Percentiles rank a stretch among this genome's conserved stretches.
Conservation (phyloP, 2,113 vertebrate genomes). For the Panthera uncia region DNA sequence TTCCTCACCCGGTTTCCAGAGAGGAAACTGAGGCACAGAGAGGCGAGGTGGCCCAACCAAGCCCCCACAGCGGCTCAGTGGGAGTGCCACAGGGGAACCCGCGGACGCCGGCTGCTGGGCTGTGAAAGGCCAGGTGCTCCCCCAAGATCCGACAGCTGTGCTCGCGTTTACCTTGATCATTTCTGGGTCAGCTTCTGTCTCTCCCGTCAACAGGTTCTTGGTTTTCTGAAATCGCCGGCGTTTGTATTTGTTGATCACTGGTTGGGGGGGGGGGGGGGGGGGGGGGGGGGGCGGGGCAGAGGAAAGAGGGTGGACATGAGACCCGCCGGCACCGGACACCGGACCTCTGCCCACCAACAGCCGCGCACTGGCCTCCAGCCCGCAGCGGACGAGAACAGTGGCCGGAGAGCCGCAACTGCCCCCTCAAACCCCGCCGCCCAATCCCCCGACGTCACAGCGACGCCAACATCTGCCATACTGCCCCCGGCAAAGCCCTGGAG, state of each 20-base stretch:
- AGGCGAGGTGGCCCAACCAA: accelerated
- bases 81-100: too few relatives aligned
- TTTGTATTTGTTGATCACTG: slow-evolving; percentile 98
- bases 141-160: accelerated
- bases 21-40: neutral
- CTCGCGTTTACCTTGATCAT: slow-evolving; percentile 91
- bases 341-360: neutral
- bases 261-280: neutral
- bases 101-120: accelerated
- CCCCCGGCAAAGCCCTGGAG: too few relatives aligned
- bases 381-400: accelerated
- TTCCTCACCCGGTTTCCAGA: neutral
- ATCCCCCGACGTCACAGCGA: accelerated
- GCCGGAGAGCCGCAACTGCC: neutral
- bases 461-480: accelerated
- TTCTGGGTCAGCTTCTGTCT: slow-evolving; percentile 95
- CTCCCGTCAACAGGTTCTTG: slow-evolving; percentile 95
- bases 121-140: accelerated
- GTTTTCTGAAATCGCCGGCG: slow-evolving; percentile 95
- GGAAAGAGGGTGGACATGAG: neutral
- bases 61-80: neutral
- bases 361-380: neutral
- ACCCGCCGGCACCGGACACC: neutral
- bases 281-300: accelerated
- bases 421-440: accelerated